Evolutionary conservation across 2,888 invertebrate species (phyloP), one percentile per base, ranked within the genome.

Genomic region (Graphium colonna): DNA sequence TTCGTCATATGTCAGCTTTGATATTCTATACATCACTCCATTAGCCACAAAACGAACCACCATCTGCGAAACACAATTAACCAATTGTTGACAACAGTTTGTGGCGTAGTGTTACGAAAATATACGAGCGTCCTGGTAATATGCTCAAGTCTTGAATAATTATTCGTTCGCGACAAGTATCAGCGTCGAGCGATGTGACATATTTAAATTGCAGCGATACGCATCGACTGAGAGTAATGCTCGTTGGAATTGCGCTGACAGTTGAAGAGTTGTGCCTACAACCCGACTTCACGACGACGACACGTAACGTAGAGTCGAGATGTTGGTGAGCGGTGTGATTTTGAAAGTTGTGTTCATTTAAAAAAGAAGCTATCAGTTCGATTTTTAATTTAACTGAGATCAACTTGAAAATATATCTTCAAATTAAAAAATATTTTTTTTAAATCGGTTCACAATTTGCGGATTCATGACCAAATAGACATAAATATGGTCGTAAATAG

Each of bases 71-170:
- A 43, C 52, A n/a, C 62, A 60, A 59, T 62, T 56, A 48, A 54
- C 52, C 60, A 64, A 67, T 65, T 64, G 67, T 65, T 63, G 64
- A 58, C 61, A 64, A 58, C 61, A 60, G 63, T 56, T 53, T 46
- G 56, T 51, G 49, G 49, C 31, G 43, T 46, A 40, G 41, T 26
- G 4, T 40, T 71, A 74, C 73, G 68, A 71, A 63, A 60, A 74
- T 73, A 75, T 73, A 75, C 67, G 56, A 58, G 55, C 36, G 55
- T 59, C 46, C 51, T 51, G 60, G 61, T 60, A 63, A 44, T 63
- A 63, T 56, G 61, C 60, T 61, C 57, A 60, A 53, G 60, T 55
- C 62, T 61, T 65, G 63, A 67, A 61, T 60, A 63, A 64, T 68
- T 63, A 61, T 61, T 63, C 39, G 55, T 54, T 51, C 15, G 43